These are phyloP conservation scores for Micronycteris hirsuta DNA, from an alignment of 2,113 vertebrate species.

Conservation along the genomic window DNA sequence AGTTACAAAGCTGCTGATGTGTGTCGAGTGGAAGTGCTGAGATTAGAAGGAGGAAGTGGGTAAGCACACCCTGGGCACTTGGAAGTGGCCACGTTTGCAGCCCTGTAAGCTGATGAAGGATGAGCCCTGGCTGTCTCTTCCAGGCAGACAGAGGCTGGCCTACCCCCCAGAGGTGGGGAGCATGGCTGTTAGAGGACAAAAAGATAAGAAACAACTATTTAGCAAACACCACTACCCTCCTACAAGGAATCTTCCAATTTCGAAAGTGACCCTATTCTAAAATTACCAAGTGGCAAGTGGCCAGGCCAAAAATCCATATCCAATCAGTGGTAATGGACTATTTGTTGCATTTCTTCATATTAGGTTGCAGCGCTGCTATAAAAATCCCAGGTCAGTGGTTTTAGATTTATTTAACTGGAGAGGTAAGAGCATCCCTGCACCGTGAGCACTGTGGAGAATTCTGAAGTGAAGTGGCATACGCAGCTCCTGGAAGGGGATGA, in stretches of 20 bases:
- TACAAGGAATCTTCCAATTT: constrained; percentile 33
- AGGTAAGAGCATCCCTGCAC: not conserved
- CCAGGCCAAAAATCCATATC: constrained; percentile 66
- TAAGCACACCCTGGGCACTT: constrained; percentile 51
- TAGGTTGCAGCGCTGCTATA: constrained; percentile 27
- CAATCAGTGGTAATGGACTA: constrained; percentile 54
- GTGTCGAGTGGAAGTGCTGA: constrained; percentile 64
- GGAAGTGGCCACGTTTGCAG: constrained; percentile 55
- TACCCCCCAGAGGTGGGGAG: not conserved
- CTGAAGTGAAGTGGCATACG: not conserved
- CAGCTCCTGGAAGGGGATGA: not conserved
- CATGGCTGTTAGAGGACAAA: not conserved
- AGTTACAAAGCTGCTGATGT: constrained; percentile 71
- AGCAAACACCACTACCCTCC: not conserved
- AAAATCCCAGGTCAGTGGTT: constrained; percentile 48
- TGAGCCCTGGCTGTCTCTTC: not conserved
- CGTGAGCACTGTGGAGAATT: not conserved
- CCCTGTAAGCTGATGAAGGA: constrained; percentile 26
- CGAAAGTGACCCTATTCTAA: constrained; percentile 65
- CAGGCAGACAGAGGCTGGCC: not conserved
- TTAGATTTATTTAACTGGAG: constrained; percentile 40
- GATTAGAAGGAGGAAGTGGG: constrained; percentile 56
- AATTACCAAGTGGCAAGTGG: constrained; percentile 60
- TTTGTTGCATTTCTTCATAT: constrained; percentile 40
- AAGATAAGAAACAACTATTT: constrained; percentile 21